Base-by-base conservation (phyloP, 92 coral and sea anemone species). In the Phenganax stokvisi region DNA sequence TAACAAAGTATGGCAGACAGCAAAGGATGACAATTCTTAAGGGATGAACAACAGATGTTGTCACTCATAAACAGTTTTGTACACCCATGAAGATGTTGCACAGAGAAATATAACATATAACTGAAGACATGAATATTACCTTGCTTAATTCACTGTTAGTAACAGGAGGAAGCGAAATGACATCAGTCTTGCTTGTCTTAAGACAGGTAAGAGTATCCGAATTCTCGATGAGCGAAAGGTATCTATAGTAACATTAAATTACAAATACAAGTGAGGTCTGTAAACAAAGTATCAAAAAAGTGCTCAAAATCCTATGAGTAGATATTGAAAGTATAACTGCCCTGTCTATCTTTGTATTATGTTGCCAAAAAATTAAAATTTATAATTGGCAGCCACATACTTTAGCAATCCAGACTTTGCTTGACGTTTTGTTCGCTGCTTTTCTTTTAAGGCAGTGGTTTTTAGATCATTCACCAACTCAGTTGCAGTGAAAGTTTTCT, bases 61-160 rank as follows among this genome's bases (percentile, higher is more conserved):
- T 37, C 47, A 37, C 47, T 37, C 47, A 37, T 37, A 5, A 37
- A 37, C 47, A 37, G 47, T 37, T 37, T 37, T 37, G 47, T 37
- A 37, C 47, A 37, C 47, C 47, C 5, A 37, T 37, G 47, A 37
- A 37, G 5, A 37, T 37, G 47, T 37, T 37, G 25, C 25, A 20
- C 25, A 37, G 47, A 5, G 5, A 0, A 5, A 1, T 37, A 37
- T 5, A 20, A 37, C 5, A 37, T 37, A 37, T 37, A 37, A 37
- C 47, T 37, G 5, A 37, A 37, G 5, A 37, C 5, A 37, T 37
- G 15, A 56, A 29, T 11, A 86, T 65, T 76, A 94, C 98, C 93
- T 94, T 94, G 88, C 97, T 91, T 56, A 68, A 54, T 80, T 94
- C 98, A 80, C 97, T 90, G 94, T 94, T 94, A 25, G 98, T 94